A percentile compares a stretch with the other conserved stretches of the same genome.
phyloP scores from a whole-genome alignment of 1,140 invertebrate species.

The Matsumurasca onukii region DNA sequence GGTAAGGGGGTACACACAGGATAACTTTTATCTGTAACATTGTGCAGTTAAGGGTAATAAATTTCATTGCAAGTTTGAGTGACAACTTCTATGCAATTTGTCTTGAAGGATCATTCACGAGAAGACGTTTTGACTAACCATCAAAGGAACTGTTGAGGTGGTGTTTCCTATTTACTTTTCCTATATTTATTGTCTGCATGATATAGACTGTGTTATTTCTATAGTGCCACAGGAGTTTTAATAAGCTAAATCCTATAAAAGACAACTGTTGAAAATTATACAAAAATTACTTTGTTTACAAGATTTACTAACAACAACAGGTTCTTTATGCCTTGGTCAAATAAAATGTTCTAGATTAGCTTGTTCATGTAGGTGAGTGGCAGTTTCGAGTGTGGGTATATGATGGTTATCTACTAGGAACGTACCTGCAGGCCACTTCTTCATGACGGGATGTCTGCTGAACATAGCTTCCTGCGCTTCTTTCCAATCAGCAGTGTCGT shows the following conservation, averaged over 20 bases:
- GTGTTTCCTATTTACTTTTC: no score
- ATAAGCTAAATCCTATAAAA: background rate
- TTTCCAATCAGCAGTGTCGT: slow-evolving; percentile 55
- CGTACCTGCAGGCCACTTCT: slow-evolving; percentile 53
- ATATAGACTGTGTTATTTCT: no score
- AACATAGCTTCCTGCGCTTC: slow-evolving; percentile 63
- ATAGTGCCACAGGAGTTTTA: no score
- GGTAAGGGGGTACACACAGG: no score
- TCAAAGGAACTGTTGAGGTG: no score
- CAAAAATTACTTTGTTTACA: background rate
- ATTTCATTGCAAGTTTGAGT: no score
- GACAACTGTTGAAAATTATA: background rate
- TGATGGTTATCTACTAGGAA: background rate
- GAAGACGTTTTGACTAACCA: no score
- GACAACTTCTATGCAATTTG: no score
- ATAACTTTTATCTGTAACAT: no score
- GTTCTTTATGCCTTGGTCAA: background rate
- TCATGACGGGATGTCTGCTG: slow-evolving; percentile 66
- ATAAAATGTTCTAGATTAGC: background rate
- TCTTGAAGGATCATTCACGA: no score
- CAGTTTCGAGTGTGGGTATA: background rate
- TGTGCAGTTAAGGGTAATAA: no score
- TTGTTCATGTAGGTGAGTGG: background rate
- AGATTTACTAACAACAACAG: background rate
- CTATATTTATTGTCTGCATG: no score